Evolutionary conservation across 1,140 invertebrate species (phyloP).

Genomic region (Palaemon carinicauda): DNA sequence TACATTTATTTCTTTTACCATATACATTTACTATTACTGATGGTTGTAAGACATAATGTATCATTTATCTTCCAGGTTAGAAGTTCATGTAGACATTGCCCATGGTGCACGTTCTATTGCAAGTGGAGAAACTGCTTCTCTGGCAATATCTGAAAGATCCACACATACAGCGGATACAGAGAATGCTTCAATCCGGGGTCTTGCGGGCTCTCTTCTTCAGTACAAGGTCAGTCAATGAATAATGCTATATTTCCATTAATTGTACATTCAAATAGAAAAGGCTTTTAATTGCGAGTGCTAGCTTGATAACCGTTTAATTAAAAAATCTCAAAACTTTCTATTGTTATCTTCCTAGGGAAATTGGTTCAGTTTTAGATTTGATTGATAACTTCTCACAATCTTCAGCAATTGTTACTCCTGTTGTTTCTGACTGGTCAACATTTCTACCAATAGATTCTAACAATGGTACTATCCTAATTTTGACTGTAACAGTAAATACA

Average conservation of each 20-base stretch:
- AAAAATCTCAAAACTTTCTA: no score
- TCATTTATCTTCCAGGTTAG: conserved; percentile 25
- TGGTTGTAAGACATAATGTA: not conserved
- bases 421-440: no score
- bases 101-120: conserved; percentile 41
- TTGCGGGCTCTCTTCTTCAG: conserved; percentile 80
- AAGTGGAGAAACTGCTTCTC: conserved; percentile 45
- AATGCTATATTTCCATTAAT: not conserved
- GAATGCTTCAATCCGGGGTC: conserved; percentile 76
- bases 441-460: no score
- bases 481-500: no score
- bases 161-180: conserved; percentile 64
- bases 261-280: no score
- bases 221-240: conserved; percentile 69
- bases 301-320: no score
- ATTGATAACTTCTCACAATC: no score
- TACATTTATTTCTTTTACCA: not conserved
- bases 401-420: no score
- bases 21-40: not conserved
- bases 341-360: no score
- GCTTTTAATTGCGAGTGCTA: no score
- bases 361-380: no score
- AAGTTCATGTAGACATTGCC: conserved; percentile 58
- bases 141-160: conserved; percentile 50
- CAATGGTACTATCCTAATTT: no score